Evolutionary conservation across 2,113 vertebrate species (phyloP), one percentile per base, ranked within the genome.

Genomic region (Podilymbus podiceps): DNA sequence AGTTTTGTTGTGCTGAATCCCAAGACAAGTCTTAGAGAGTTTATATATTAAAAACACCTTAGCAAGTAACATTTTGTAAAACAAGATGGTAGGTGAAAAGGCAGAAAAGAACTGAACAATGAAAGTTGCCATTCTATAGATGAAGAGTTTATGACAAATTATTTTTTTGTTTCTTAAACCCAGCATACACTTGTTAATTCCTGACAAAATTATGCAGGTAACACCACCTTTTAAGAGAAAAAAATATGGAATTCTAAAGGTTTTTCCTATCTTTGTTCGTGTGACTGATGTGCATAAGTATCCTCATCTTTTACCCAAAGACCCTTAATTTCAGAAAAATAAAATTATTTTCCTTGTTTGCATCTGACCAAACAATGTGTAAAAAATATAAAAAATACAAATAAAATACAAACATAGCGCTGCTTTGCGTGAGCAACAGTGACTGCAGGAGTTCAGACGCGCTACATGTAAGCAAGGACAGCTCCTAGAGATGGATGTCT

Each of bases 351-450:
- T 83, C 6, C 24, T 31, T 73, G 27, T n/a, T 89, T 14, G 1
- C 12, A 35, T 18, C 27, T 56, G 35, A 66, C 18, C 23, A 33
- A 68, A 9, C 7, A 27, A 42, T 2, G 19, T 20, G 40, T 42
- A 42, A 52, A n/a, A n/a, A n/a, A n/a, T n/a, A n/a, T n/a, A n/a
- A n/a, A n/a, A n/a, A n/a, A n/a, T n/a, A n/a, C n/a, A n/a, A n/a
- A n/a, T n/a, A n/a, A 49, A 69, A 66, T 7, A 21, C 30, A 55
- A 21, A 13, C 30, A 15, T 19, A 24, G 30, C 8, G 20, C 2
- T 55, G 50, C 59, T 77, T 77, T 0, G 0, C 40, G 11, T 1
- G 3, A 80, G 76, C 66, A 68, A 20, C 38, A 56, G 38, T 4
- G 46, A 28, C 4, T 6, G 25, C 42, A 21, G 3, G 13, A 75